Percentiles rank a stretch among this genome's conserved stretches.
phyloP scores from a whole-genome alignment of 2,797 vertebrate genomes.

The Sphenodon punctatus region DNA sequence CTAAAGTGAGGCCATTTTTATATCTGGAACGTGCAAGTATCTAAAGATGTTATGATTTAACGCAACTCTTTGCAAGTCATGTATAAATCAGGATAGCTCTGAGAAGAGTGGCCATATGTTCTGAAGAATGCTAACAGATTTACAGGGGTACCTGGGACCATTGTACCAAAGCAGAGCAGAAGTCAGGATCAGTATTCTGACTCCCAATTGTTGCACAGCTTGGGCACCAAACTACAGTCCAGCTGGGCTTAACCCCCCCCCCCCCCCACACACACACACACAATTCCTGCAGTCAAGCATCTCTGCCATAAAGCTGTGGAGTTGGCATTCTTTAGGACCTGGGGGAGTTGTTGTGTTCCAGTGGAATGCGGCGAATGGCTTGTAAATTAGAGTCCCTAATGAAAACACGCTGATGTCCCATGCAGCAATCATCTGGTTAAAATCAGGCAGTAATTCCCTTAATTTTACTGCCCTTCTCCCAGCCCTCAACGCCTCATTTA shows the following conservation, averaged over 20 bases:
- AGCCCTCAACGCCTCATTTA: constrained; percentile 96
- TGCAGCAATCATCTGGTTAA: constrained; percentile 99
- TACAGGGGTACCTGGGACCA: constrained; percentile 8
- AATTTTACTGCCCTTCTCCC: constrained; percentile 91
- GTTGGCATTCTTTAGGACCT: constrained; percentile 77
- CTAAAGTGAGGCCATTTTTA: constrained; percentile 57
- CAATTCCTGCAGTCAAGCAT: constrained; percentile 27
- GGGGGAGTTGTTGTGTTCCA: constrained; percentile 73
- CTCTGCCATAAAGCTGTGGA: constrained; percentile 64
- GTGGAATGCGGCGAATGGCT: constrained; percentile 93
- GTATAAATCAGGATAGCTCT: constrained; percentile 31
- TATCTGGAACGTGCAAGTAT: constrained; percentile 45
- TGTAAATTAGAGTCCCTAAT: constrained; percentile 99
- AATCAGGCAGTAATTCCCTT: constrained; percentile 99
- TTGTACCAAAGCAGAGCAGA: background rate
- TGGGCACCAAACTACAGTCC: rapidly evolving
- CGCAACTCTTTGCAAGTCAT: constrained; percentile 44
- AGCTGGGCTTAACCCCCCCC: constrained; percentile 41
- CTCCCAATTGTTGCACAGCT: background rate
- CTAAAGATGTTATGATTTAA: constrained; percentile 45
- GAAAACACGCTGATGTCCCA: constrained; percentile 95
- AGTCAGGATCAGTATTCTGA: too few relatives aligned
- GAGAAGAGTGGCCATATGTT: background rate
- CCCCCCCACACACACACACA: background rate
- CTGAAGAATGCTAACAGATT: background rate